Percentiles rank a stretch among this genome's conserved stretches.
Conservation (phyloP, 1,140 invertebrate genomes). For the Melitaea cinxia region DNA sequence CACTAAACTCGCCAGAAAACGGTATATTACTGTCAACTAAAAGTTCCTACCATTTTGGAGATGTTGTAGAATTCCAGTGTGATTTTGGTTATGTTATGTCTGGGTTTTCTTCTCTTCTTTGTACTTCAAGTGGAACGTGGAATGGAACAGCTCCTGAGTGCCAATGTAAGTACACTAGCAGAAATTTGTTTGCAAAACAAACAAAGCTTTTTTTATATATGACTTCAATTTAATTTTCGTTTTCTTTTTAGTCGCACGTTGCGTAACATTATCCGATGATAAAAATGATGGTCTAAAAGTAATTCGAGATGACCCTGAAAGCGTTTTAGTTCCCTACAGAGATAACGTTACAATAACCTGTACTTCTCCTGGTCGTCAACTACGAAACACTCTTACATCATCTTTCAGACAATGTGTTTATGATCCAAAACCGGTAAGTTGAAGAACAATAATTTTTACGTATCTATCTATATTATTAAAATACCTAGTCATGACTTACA, state of each 20-base stretch:
- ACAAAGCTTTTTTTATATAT: not conserved
- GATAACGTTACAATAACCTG: slow-evolving; percentile 95
- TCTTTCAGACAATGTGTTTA: slow-evolving; percentile 96
- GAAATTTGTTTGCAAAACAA: no score
- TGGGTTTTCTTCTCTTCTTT: slow-evolving; percentile 91
- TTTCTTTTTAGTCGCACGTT: slow-evolving; percentile 89
- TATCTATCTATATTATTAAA: not conserved
- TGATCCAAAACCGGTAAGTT: slow-evolving; percentile 91
- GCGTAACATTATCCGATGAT: slow-evolving; percentile 94
- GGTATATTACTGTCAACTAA: slow-evolving; percentile 93
- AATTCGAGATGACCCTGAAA: slow-evolving; percentile 88
- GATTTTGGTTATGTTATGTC: slow-evolving; percentile 97
- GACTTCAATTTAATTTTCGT: not conserved
- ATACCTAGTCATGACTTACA: not conserved
- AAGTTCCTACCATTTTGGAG: slow-evolving; percentile 93
- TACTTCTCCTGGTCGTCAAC: slow-evolving; percentile 87
- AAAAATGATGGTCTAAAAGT: slow-evolving; percentile 92
- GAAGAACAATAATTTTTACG: slow-evolving; percentile 12
- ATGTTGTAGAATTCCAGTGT: slow-evolving; percentile 95
- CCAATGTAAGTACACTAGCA: slow-evolving; percentile 86
- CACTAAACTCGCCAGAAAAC: slow-evolving; percentile 91
- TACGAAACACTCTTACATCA: slow-evolving; percentile 90
- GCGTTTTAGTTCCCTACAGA: slow-evolving; percentile 92
- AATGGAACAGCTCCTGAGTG: slow-evolving; percentile 96
- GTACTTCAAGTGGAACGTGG: slow-evolving; percentile 95